Conservation (phyloP, 2,113 vertebrate genomes). For the Anolis sagrei region DNA sequence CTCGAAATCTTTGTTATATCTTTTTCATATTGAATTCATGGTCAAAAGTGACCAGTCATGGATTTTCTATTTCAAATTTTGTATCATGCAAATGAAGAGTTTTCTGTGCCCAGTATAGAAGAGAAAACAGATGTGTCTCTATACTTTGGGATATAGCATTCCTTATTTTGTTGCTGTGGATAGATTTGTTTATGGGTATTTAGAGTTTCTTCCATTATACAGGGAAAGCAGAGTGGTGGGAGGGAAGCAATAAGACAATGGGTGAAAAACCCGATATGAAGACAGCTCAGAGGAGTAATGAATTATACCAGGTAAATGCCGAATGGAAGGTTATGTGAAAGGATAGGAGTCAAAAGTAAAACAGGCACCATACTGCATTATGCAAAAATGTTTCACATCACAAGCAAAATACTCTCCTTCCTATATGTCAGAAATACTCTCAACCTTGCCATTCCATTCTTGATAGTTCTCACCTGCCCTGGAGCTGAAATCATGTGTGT, state of each 20-base stretch:
- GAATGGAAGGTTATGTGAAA: background rate
- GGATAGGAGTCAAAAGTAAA: background rate
- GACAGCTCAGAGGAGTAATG: background rate
- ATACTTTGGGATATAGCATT: background rate
- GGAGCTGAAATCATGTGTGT: background rate
- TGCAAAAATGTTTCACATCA: background rate
- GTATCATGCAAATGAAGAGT: background rate
- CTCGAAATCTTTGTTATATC: background rate
- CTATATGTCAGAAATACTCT: background rate
- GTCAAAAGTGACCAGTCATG: background rate
- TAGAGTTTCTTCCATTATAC: constrained; percentile 1
- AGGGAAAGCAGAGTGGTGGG: background rate
- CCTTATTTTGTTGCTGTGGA: background rate
- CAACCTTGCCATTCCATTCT: background rate
- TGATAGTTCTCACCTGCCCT: background rate
- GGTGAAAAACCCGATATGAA: background rate
- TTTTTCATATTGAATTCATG: background rate
- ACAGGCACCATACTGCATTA: background rate
- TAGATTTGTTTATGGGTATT: background rate
- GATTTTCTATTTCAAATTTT: background rate
- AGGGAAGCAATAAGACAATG: background rate
- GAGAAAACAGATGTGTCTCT: background rate
- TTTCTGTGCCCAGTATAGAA: background rate
- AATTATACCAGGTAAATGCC: background rate
- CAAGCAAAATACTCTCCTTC: background rate